A percentile compares a stretch with the other conserved stretches of the same genome.
Evolutionary conservation across 2,888 invertebrate genomes (phyloP).

Genomic region (Orthosia cruda): DNA sequence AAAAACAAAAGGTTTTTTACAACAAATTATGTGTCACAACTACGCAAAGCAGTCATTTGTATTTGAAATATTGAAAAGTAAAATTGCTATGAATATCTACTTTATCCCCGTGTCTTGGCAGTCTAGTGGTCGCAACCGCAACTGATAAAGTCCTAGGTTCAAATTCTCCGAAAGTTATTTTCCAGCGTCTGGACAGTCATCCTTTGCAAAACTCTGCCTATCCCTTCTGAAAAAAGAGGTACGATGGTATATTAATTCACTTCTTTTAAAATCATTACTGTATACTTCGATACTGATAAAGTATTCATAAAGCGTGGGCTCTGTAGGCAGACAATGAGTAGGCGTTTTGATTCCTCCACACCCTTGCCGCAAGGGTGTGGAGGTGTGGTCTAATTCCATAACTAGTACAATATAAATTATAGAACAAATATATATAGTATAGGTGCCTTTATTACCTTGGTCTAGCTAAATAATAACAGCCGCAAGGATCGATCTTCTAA

Average conservation of each 20-base stretch:
- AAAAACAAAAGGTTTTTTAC: too few species aligned
- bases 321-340: slow-evolving; percentile 56
- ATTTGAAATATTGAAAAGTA: background rate
- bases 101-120: background rate
- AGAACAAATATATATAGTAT: too few species aligned
- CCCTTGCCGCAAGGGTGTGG: slow-evolving; percentile 54
- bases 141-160: background rate
- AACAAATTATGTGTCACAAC: too few species aligned
- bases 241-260: background rate
- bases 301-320: slow-evolving; percentile 50
- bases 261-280: slow-evolving; percentile 26
- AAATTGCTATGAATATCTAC: background rate
- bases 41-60: too few species aligned
- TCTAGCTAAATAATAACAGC: too few species aligned
- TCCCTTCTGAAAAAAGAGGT: too few species aligned
- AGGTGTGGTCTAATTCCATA: slow-evolving; percentile 49
- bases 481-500: too few species aligned
- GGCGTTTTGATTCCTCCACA: slow-evolving; percentile 59
- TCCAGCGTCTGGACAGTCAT: too few species aligned
- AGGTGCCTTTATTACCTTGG: too few species aligned
- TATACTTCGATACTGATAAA: slow-evolving; percentile 31
- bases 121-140: background rate
- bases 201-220: background rate
- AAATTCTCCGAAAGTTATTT: background rate
- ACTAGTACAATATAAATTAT: slow-evolving; percentile 22